A percentile compares a stretch with the other conserved stretches of the same genome.
phyloP scores from a whole-genome alignment of 2,113 vertebrate species.

The Piaya cayana region DNA sequence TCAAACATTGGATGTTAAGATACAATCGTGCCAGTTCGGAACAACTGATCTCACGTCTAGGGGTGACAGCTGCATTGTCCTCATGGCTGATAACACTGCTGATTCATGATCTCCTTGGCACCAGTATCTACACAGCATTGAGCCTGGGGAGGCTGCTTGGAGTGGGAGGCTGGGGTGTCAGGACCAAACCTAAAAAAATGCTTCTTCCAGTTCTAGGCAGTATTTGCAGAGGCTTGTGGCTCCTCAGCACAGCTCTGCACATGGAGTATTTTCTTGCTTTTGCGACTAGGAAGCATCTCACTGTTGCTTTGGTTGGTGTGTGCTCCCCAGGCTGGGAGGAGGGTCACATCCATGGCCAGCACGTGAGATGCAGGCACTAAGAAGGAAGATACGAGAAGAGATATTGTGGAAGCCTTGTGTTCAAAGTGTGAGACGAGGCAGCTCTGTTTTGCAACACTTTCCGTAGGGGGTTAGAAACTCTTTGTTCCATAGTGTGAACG shows the following conservation, averaged over 20 bases:
- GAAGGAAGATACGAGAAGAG: rapidly evolving
- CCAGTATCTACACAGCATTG: background rate
- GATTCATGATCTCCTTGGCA: background rate
- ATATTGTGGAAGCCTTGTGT: rapidly evolving
- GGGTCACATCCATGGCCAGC: rapidly evolving
- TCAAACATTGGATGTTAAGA: background rate
- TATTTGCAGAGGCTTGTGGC: background rate
- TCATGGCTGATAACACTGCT: background rate
- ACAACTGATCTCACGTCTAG: background rate
- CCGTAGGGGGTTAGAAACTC: background rate
- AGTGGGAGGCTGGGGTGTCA: background rate
- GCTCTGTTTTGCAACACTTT: background rate
- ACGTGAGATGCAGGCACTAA: rapidly evolving
- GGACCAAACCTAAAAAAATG: background rate
- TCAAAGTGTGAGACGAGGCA: background rate
- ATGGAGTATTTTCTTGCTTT: no score
- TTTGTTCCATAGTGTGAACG: background rate
- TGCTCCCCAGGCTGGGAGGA: background rate
- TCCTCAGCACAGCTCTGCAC: background rate
- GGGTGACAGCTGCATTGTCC: rapidly evolving
- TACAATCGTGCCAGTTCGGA: background rate
- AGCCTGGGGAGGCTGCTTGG: background rate
- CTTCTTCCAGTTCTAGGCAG: background rate
- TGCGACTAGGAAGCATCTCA: background rate
- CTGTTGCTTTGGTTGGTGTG: background rate